Evolutionary conservation across 2,888 invertebrate genomes (phyloP).

Genomic region (Alsophila aescularia): DNA sequence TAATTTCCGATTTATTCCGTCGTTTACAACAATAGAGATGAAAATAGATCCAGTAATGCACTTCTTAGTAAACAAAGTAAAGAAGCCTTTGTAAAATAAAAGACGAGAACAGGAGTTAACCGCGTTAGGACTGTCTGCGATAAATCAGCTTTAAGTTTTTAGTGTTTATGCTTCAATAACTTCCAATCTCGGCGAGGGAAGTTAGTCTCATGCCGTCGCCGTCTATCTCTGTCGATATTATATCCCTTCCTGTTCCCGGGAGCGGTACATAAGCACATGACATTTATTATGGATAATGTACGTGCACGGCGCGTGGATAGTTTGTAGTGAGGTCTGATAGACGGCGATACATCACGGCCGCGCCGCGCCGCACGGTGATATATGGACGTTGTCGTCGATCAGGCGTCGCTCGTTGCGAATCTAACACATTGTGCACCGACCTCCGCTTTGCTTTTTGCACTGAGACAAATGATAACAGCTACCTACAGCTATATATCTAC

Average conservation of each 20-base stretch:
- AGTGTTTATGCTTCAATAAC: constrained; percentile 30
- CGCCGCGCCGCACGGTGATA: constrained; percentile 61
- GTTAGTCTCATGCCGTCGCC: constrained; percentile 37
- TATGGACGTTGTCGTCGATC: constrained; percentile 64
- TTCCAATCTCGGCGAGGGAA: constrained; percentile 33
- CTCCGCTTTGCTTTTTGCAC: constrained; percentile 43
- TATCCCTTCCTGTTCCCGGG: constrained; percentile 39
- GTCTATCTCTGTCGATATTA: constrained; percentile 42
- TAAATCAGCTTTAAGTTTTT: constrained; percentile 30
- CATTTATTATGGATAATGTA: constrained; percentile 47
- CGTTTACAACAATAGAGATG: constrained; percentile 22
- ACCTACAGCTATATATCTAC: constrained; percentile 27
- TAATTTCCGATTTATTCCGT: constrained; percentile 34
- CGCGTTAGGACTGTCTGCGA: constrained; percentile 15
- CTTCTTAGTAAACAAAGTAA: constrained; percentile 23
- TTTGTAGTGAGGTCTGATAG: constrained; percentile 62
- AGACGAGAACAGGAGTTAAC: constrained; percentile 16
- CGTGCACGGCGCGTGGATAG: constrained; percentile 51
- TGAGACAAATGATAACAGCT: constrained; percentile 42
- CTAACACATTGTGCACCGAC: constrained; percentile 46
- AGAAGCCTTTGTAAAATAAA: constrained; percentile 12
- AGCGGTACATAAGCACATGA: constrained; percentile 39
- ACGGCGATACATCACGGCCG: constrained; percentile 62
- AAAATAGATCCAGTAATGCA: constrained; percentile 31
- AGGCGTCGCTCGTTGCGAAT: constrained; percentile 49